These are phyloP conservation scores for Rambutsinella grinnellia DNA, from an alignment of 2,888 invertebrate genomes.

Conservation along the genomic window DNA sequence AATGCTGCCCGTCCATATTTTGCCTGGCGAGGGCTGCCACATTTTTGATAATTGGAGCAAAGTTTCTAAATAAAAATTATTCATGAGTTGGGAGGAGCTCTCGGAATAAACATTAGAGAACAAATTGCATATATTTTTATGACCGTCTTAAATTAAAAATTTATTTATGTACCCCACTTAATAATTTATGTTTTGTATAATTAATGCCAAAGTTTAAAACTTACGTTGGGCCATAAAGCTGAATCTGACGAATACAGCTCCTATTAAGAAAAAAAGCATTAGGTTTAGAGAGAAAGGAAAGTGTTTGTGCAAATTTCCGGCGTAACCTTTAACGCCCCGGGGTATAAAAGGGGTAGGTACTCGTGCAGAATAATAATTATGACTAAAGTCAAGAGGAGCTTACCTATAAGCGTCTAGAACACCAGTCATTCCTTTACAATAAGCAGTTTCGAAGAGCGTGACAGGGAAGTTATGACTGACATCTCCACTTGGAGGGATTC, in stretches of 20 bases:
- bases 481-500: conserved; percentile 56
- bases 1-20: conserved; percentile 70
- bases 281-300: no score
- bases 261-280: conserved; percentile 68
- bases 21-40: conserved; percentile 68
- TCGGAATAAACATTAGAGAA: not conserved
- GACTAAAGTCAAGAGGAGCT: not conserved
- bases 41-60: conserved; percentile 72
- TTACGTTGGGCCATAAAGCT: conserved; percentile 72
- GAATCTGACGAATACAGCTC: conserved; percentile 71
- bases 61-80: conserved; percentile 68
- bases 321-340: no score
- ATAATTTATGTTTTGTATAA: no score
- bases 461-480: conserved; percentile 71
- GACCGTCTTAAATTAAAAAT: no score
- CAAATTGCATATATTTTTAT: no score
- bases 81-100: no score
- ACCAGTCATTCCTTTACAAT: conserved; percentile 70
- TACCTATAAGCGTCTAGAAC: conserved; percentile 58
- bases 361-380: not conserved
- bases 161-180: no score
- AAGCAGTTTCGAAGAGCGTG: conserved; percentile 73
- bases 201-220: not conserved
- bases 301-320: no score
- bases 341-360: no score